These are phyloP conservation scores for Nasonia vitripennis DNA, from an alignment of 1,140 invertebrate species.

Conservation along the genomic window DNA sequence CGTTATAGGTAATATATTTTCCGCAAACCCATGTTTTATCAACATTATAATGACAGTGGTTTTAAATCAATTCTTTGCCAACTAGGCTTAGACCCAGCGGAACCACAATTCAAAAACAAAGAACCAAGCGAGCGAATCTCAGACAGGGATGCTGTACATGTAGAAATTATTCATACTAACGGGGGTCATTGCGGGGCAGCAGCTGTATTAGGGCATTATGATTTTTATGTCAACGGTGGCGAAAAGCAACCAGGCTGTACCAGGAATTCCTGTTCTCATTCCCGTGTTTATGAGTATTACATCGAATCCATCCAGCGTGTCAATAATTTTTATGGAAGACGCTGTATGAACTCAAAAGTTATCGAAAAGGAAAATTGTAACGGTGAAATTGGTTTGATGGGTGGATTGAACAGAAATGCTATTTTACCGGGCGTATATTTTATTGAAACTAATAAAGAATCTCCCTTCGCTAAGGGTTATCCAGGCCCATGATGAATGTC, in stretches of 20 bases:
- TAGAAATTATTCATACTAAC: conserved; percentile 84
- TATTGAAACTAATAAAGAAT: no score
- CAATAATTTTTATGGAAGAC: background rate
- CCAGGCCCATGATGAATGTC: no score
- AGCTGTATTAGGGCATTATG: conserved; percentile 74
- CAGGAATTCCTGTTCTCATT: conserved; percentile 52
- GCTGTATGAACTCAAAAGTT: background rate
- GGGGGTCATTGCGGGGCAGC: conserved; percentile 75
- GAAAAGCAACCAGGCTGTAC: conserved; percentile 81
- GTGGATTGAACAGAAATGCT: background rate
- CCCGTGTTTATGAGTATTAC: conserved; percentile 54
- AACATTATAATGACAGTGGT: background rate
- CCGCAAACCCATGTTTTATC: background rate
- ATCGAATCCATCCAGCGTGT: conserved; percentile 52
- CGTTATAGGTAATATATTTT: background rate
- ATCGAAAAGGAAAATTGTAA: conserved; percentile 5
- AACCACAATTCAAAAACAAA: conserved; percentile 72
- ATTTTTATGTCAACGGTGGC: conserved; percentile 80
- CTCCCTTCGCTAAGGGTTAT: no score
- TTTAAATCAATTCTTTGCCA: conserved; percentile 29
- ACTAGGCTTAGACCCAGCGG: conserved; percentile 77
- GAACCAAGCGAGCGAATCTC: conserved; percentile 78
- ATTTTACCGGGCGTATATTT: no score
- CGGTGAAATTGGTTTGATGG: conserved; percentile 1
- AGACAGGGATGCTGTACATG: conserved; percentile 78